Percentiles rank a stretch among this genome's conserved stretches.
Conservation (phyloP, 2,113 vertebrate genomes). For the Porphyrio hochstetteri region DNA sequence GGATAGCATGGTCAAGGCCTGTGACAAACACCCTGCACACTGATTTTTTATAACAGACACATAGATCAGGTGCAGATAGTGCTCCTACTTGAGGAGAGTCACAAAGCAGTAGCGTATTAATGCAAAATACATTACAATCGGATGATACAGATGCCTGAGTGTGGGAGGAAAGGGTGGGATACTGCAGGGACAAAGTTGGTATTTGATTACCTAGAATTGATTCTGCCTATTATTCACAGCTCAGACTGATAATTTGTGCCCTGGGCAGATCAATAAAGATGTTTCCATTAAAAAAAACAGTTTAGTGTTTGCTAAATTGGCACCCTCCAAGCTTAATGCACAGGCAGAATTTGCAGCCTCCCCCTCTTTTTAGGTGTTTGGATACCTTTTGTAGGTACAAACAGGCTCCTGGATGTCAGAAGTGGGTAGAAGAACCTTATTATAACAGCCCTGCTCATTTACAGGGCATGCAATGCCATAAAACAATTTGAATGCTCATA, state of each 20-base stretch:
- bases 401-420: background rate
- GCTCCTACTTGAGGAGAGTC: background rate
- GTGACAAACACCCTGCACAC: background rate
- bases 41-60: background rate
- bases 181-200: background rate
- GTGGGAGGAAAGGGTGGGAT: background rate
- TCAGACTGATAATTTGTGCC: background rate
- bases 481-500: conserved; percentile 30
- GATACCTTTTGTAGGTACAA: background rate
- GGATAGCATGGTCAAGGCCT: background rate
- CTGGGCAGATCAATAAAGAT: background rate
- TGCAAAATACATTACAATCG: background rate
- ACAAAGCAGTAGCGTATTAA: background rate
- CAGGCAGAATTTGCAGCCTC: background rate
- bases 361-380: background rate
- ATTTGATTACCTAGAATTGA: conserved; percentile 12
- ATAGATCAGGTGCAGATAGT: background rate
- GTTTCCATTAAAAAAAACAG: background rate
- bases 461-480: background rate
- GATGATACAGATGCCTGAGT: background rate
- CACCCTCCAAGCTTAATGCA: background rate
- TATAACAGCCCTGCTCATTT: conserved; percentile 8
- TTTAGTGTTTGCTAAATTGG: background rate
- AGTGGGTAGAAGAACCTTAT: background rate
- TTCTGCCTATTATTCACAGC: background rate